Evolutionary conservation across 2,888 invertebrate genomes (phyloP).

Genomic region (Sialis lutaria): DNA sequence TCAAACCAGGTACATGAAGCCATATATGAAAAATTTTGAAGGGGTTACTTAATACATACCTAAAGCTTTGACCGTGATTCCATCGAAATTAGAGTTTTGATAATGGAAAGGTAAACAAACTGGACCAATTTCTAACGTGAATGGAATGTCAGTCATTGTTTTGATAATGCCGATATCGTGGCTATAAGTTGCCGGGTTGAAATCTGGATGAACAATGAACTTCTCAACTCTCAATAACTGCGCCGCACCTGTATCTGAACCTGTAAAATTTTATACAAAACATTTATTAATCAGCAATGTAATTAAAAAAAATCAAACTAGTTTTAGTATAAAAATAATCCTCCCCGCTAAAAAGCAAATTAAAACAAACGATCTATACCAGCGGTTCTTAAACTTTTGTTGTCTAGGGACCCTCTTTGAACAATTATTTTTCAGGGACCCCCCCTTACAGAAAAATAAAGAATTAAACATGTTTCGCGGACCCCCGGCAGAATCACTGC

Average conservation of each 20-base stretch:
- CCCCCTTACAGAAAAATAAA: too few species aligned
- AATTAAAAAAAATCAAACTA: not conserved
- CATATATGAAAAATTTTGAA: too few species aligned
- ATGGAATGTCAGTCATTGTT: slow-evolving; percentile 24
- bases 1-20: too few species aligned
- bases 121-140: slow-evolving; percentile 35
- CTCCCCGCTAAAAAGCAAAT: too few species aligned
- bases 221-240: slow-evolving; percentile 19
- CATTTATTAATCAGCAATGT: not conserved
- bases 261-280: slow-evolving; percentile 17
- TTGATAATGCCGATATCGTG: slow-evolving; percentile 38
- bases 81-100: slow-evolving; percentile 18
- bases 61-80: slow-evolving; percentile 23
- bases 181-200: slow-evolving; percentile 11
- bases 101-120: slow-evolving; percentile 45
- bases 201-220: slow-evolving; percentile 27
- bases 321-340: too few species aligned
- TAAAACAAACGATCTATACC: too few species aligned
- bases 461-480: too few species aligned
- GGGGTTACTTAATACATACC: too few species aligned
- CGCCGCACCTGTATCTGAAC: slow-evolving; percentile 29
- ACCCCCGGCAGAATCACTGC: too few species aligned
- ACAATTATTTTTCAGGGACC: too few species aligned
- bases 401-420: too few species aligned
- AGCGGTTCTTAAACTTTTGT: too few species aligned